Conservation (phyloP, 2,888 invertebrate species). For the Odontomyia ornata region DNA sequence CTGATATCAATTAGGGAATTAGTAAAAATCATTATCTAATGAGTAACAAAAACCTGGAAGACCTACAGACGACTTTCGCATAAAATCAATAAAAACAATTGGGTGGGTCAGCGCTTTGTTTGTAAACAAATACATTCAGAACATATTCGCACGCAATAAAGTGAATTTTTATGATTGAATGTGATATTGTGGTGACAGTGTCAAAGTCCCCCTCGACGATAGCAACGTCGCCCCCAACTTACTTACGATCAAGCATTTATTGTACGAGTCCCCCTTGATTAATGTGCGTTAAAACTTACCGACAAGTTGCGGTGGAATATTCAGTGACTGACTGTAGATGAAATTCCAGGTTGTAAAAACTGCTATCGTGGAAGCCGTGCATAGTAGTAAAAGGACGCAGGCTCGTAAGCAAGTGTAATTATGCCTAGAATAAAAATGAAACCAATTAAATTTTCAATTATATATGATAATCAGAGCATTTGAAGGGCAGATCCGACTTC, state of each 20-base stretch:
- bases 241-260: no score
- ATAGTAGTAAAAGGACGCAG: conserved; percentile 49
- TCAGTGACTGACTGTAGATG: conserved; percentile 54
- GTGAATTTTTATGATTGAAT: neutral
- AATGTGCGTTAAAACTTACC: conserved; percentile 50
- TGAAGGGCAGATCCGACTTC: neutral
- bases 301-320: conserved; percentile 55
- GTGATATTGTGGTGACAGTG: neutral
- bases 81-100: conserved; percentile 32
- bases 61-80: conserved; percentile 15
- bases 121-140: conserved; percentile 23
- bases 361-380: conserved; percentile 53
- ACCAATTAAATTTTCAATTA: neutral
- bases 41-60: neutral
- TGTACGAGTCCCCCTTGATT: neutral
- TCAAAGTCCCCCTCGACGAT: neutral
- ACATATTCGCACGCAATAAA: conserved; percentile 6
- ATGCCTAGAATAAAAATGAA: conserved; percentile 44
- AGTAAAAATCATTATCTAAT: neutral
- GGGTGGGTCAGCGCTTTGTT: conserved; percentile 37
- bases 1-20: no score
- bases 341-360: conserved; percentile 56
- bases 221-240: no score
- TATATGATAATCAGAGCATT: neutral
- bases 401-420: conserved; percentile 50